Evolutionary conservation across 2,113 vertebrate species (phyloP), one percentile per base, ranked within the genome.

Genomic region (Gopherus evgoodei): DNA sequence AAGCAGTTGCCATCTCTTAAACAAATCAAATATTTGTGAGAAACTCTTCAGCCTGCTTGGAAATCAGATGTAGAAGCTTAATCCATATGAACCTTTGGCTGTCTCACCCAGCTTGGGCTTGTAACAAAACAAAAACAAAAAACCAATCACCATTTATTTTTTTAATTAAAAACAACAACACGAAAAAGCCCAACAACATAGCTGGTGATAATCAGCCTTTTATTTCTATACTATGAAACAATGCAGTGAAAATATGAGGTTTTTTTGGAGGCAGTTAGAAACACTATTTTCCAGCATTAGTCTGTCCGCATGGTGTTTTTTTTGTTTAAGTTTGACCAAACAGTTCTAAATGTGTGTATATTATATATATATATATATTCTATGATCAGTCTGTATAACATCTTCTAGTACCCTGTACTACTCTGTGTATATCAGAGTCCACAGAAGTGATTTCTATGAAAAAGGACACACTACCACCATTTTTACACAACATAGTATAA

Each of bases 1-100:
- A 95, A 96, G 96, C 96, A 97, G 97, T 27, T 78, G 83, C 94
- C 97, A 94, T 78, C 57, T 29, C 38, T 6, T 0, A 96, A 96
- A 97, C 96, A 93, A 97, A 95, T 88, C 83, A 88, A 11, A 57
- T 72, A 62, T 83, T 80, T 94, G 75, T 78, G 80, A 91, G 85
- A 88, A 94, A 81, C 62, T 90, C 62, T 84, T 86, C 49, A 81
- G 53, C 83, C 19, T 65, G 62, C 49, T 47, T 19, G 86, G 87
- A 95, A 95, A 89, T 90, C 78, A 86, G 5, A 16, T 0, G 0
- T 29, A 24, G 25, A n/a, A 8, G 17, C 17, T 82, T 90, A 81
- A 83, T 2, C 9, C 44, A 49, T 62, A 82, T 81, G 86, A 50
- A 81, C 35, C 49, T 89, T 88, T 80, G 53, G 80, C 11, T 0